Evolutionary conservation across 2,113 vertebrate genomes (phyloP), one percentile per base, ranked within the genome.

Genomic region (Synodontis membranacea): DNA sequence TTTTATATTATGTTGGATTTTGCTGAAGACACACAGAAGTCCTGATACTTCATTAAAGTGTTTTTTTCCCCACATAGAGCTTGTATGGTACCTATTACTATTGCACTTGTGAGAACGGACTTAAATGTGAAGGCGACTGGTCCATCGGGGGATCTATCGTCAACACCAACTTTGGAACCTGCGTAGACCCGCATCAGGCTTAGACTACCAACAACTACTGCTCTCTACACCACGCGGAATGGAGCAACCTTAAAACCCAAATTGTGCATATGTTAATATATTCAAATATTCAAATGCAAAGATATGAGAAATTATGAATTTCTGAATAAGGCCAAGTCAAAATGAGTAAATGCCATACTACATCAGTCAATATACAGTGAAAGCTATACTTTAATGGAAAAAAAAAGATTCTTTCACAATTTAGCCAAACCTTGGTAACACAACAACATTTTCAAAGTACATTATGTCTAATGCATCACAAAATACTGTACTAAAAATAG

Each of bases 101-200:
- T 42, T 97, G 96, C 91, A 94, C 94, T 79, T 97, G 96, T 0
- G 96, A 96, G 89, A 88, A 60, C 0, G 96, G 96, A 74, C 84
- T 97, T 91, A 90, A 21, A 64, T 97, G 96, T 0, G 84, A 96
- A 0, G 89, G 0, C 0, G 91, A 96, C 0, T 93, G 5, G 86
- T 89, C 56, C 86, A 93, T 96, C 1, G 86, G 95, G 25, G 96
- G 96, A 11, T 44, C 93, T 90, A 91, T 97, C 91, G 94, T 93
- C 90, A 96, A 96, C 92, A 94, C 75, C 0, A 48, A 97, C 91
- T 96, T 91, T 0, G 96, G 96, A 0, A 0, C 60, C 91, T 97
- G 96, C 89, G 34, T 0, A 0, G 96, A 97, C 31, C 39, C 75
- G 0, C 3, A 34, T 37, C 1, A 0, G 48, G n/a, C 25, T 54